phyloP scores from a whole-genome alignment of 2,113 vertebrate species.

The Orthonyx spaldingii region DNA sequence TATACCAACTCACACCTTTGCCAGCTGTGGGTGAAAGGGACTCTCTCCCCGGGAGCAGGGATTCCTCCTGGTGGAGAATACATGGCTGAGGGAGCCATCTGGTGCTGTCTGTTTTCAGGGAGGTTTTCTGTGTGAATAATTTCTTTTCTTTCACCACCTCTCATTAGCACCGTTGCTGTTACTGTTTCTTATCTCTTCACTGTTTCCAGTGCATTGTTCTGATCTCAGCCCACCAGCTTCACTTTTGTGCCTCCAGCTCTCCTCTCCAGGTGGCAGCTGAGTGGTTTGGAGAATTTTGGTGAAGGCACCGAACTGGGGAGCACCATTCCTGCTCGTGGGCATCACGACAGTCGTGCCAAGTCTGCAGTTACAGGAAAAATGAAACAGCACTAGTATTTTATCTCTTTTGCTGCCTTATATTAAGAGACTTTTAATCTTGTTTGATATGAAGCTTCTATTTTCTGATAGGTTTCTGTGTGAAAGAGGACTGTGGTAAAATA shows the following conservation, averaged over 20 bases:
- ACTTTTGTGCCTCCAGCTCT: no score
- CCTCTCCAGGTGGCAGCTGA: neutral
- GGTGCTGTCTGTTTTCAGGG: neutral
- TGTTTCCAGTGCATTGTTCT: neutral
- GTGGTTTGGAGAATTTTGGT: neutral
- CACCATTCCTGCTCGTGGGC: neutral
- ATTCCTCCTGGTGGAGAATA: neutral
- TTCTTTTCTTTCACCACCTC: accelerated
- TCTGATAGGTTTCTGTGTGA: neutral
- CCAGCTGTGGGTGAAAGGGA: neutral
- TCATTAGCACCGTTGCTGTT: accelerated
- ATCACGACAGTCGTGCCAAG: neutral
- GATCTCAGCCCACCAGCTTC: neutral
- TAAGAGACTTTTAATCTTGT: neutral
- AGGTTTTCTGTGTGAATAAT: neutral
- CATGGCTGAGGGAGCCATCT: neutral
- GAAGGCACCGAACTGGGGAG: neutral
- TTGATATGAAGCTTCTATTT: neutral
- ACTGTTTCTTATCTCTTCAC: neutral
- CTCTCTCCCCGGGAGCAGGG: accelerated
- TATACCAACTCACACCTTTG: accelerated
- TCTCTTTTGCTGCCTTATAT: neutral
- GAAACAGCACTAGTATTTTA: neutral
- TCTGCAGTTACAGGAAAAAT: neutral
- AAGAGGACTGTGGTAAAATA: neutral